Conservation (phyloP, 2,888 invertebrate species). For the Cistogaster globosa region DNA sequence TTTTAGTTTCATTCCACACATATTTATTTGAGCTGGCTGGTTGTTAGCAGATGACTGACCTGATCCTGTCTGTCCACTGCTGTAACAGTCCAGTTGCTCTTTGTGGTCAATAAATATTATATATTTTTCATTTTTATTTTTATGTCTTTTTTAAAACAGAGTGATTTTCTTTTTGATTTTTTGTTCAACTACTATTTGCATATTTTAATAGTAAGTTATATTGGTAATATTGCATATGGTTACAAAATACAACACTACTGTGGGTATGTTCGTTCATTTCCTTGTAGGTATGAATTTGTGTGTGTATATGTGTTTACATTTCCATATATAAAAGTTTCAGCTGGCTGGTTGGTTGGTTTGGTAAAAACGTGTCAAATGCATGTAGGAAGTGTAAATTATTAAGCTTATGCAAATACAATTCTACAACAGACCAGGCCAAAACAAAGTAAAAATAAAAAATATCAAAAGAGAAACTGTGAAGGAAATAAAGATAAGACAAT, state of each 20-base stretch:
- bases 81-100: conserved; percentile 46
- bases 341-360: conserved; percentile 57
- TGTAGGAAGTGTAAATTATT: conserved; percentile 68
- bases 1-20: conserved; percentile 10
- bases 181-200: conserved; percentile 44
- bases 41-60: conserved; percentile 38
- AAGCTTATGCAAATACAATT: conserved; percentile 62
- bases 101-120: conserved; percentile 71
- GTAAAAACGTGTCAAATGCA: conserved; percentile 70
- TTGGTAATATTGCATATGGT: conserved; percentile 62
- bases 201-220: conserved; percentile 58
- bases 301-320: background rate
- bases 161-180: conserved; percentile 2
- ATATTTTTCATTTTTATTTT: conserved; percentile 55
- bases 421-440: background rate
- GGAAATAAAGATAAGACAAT: conserved; percentile 57
- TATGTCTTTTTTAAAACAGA: conserved; percentile 40
- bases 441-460: background rate
- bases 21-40: conserved; percentile 42
- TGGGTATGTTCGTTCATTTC: background rate
- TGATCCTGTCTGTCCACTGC: conserved; percentile 46
- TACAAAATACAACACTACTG: conserved; percentile 24
- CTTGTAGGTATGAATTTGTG: background rate
- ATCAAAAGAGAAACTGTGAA: background rate
- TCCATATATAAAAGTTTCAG: conserved; percentile 26